Evolutionary conservation across 2,888 invertebrate genomes (phyloP).

Genomic region (Boloria euphrosyne): DNA sequence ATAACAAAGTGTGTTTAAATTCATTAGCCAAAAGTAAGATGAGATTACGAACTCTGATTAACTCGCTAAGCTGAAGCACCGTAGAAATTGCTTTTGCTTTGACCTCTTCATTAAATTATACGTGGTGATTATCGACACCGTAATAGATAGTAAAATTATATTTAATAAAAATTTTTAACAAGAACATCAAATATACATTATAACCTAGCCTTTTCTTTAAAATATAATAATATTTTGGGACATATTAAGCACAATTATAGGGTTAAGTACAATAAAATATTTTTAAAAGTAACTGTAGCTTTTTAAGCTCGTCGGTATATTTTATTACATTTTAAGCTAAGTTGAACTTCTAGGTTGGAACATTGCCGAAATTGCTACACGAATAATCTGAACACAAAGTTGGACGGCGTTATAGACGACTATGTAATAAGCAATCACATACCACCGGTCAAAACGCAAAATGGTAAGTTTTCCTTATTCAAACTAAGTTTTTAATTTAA

Average conservation of each 20-base stretch:
- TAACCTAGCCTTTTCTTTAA: too few species aligned
- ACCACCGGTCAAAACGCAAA: conserved; percentile 71
- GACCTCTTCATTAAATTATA: conserved; percentile 14
- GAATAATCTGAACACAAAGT: conserved; percentile 85
- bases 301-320: too few species aligned
- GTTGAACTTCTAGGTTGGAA: conserved; percentile 75
- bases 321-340: conserved; percentile 10
- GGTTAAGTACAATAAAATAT: too few species aligned
- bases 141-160: neutral
- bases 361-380: conserved; percentile 92
- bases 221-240: too few species aligned
- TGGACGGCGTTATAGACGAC: conserved; percentile 73
- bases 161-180: too few species aligned
- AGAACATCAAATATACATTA: too few species aligned
- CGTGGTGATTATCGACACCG: conserved; percentile 1
- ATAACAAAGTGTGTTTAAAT: too few species aligned
- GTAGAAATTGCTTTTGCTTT: conserved; percentile 2
- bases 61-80: conserved; percentile 6
- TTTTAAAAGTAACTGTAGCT: too few species aligned
- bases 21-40: conserved; percentile 3
- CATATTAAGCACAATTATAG: too few species aligned
- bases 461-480: conserved; percentile 60
- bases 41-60: conserved; percentile 16
- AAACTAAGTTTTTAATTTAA: too few species aligned
- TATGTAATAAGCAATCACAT: conserved; percentile 79